Base-by-base conservation (phyloP, 2,888 invertebrate species). In the Fragum sueziense region DNA sequence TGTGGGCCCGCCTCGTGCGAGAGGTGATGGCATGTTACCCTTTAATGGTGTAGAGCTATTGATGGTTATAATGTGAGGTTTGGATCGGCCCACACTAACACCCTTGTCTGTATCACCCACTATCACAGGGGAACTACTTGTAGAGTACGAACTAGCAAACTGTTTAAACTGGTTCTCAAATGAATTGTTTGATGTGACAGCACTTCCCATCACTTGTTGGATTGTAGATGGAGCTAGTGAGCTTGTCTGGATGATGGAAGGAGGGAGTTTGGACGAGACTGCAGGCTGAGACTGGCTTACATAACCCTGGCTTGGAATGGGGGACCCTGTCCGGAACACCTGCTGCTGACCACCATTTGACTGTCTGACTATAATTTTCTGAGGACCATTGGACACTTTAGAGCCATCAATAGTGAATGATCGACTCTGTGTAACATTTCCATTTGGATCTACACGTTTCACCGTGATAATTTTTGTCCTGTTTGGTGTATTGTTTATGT, bases 381-480 rank as follows among this genome's bases (percentile, higher is more conserved):
- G 84, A 37, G 70, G 73, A 34, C 75, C 81, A 29, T 33, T 70
- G 22, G 70, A 37, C 3, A 78, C 67, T 25, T 73, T 76, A 22
- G 73, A 31, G 6, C 76, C 79, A 71, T 77, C 77, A 20, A 84
- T 61, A n/a, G 76, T 77, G 47, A 84, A 82, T 20, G 82, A 82
- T 14, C 79, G 62, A 71, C 84, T 84, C 62, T 84, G 84, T n/a
- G 82, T 80, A 6, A 84, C 74, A 75, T 70, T 81, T 34, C 82
- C 82, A 70, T 84, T 80, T 25, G 82, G 74, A n/a, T 82, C 84
- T n/a, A 84, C 80, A 68, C 84, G 82, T 78, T 84, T 84, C 17
- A 84, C 81, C 14, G 84, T 84, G 17, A 84, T 84, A 29, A 84
- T 82, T 59, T 84, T 81, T n/a, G 83, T 77, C 41, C 76, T 29